phyloP scores from a whole-genome alignment of 2,113 vertebrate genomes.

The Pelmatolapia mariae region DNA sequence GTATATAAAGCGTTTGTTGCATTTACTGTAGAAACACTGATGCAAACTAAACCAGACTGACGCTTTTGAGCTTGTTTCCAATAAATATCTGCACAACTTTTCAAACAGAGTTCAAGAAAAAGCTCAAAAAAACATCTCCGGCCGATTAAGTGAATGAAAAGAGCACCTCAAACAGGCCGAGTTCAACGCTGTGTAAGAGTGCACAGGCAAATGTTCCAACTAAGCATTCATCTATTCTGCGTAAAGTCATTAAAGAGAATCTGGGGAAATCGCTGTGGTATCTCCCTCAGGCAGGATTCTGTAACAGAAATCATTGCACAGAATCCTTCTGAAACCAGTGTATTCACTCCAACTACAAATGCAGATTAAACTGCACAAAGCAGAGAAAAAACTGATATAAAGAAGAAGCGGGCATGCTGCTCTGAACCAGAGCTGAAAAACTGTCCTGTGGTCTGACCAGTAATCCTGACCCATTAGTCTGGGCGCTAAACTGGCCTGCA shows the following conservation, averaged over 20 bases:
- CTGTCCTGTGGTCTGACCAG: background rate
- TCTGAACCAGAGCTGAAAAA: background rate
- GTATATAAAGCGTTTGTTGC: rapidly evolving
- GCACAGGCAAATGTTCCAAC: too few relatives aligned
- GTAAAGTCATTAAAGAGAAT: background rate
- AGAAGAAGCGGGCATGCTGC: background rate
- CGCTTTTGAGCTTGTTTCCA: background rate
- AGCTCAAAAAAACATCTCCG: background rate
- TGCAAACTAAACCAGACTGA: background rate
- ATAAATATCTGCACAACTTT: background rate
- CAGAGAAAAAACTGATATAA: background rate
- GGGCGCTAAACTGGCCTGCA: background rate
- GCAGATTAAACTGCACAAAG: background rate
- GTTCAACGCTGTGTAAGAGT: background rate
- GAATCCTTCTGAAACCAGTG: background rate
- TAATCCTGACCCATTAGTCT: background rate
- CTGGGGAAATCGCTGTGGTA: background rate
- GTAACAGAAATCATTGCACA: background rate
- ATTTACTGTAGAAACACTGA: background rate
- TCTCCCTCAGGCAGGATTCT: background rate
- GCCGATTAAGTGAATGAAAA: too few relatives aligned
- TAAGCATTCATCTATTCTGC: background rate
- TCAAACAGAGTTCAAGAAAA: too few relatives aligned
- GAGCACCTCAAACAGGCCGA: background rate
- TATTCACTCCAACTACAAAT: background rate